Conservation (phyloP, 2,888 invertebrate genomes). For the Meliscaeva auricollis region DNA sequence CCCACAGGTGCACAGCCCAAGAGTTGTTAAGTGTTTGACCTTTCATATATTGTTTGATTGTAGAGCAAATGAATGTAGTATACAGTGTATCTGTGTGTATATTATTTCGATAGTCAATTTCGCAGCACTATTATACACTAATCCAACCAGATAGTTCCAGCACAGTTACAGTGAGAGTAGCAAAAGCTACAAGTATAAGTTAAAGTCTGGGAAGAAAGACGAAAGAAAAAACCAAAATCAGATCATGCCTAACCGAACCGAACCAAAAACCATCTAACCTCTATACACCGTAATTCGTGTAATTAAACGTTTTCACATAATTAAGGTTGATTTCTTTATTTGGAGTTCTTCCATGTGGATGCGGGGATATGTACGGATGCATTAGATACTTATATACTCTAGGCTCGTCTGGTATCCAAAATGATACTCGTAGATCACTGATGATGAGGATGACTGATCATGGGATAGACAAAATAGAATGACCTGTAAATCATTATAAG, state of each 20-base stretch:
- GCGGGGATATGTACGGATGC: neutral
- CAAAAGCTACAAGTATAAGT: neutral
- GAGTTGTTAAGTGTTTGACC: constrained; percentile 68
- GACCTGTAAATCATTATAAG: constrained; percentile 72
- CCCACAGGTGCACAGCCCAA: constrained; percentile 71
- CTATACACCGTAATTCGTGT: constrained; percentile 68
- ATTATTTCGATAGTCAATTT: constrained; percentile 57
- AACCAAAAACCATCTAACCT: constrained; percentile 1
- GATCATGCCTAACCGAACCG: constrained; percentile 64
- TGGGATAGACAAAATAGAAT: constrained; percentile 63
- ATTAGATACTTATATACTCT: neutral
- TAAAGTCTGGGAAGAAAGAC: constrained; percentile 48
- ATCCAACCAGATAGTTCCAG: neutral
- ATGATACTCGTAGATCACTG: constrained; percentile 41
- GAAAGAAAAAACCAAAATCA: constrained; percentile 44
- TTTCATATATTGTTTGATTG: constrained; percentile 70
- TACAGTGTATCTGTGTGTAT: constrained; percentile 21
- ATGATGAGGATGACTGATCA: constrained; percentile 61
- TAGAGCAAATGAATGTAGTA: constrained; percentile 56
- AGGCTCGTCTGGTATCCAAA: too few species aligned
- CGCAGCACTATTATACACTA: constrained; percentile 41
- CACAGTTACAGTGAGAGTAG: constrained; percentile 48
- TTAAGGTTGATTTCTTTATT: constrained; percentile 75
- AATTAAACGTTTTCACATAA: constrained; percentile 76
- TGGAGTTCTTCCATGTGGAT: constrained; percentile 17